Evolutionary conservation across 2,113 vertebrate genomes (phyloP), one percentile per base, ranked within the genome.

Genomic region (Ptychochromis oligacanthus): DNA sequence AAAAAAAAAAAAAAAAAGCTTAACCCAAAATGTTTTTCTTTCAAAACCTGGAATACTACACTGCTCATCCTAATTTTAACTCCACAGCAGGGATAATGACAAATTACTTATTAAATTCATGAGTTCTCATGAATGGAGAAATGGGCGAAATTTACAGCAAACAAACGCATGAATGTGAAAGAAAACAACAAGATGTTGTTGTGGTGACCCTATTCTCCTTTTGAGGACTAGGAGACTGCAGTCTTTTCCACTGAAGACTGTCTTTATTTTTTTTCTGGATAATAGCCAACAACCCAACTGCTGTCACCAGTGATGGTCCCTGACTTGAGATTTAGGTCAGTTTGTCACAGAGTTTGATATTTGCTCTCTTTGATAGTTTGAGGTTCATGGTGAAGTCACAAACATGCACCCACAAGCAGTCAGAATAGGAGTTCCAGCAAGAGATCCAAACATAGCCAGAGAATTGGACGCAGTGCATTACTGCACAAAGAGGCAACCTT

Each of bases 61-160:
- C 11, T 14, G 13, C 43, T 80, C 20, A 13, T 46, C 36, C 52
- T 54, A 28, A 62, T 72, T 84, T 77, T 55, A 64, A 57, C 61
- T 43, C 2, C 54, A 52, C 65, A 36, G 58, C 74, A 34, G 64
- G 38, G 36, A 72, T 34, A 20, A 34, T 82, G 57, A 83, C 22
- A 79, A 43, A 82, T 38, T 9, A 81, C 28, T n/a, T 20, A 20
- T 28, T 57, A 67, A 5, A 78, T 86, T 54, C 34, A 82, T 6
- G 17, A 26, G 9, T 28, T 60, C 31, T 54, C 46, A 61, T 83
- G n/a, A 75, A 76, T 24, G 26, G 46, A 72, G 64, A 70, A 70
- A 11, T 54, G n/a, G 11, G 18, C 26, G 31, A 46, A 67, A 67
- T 67, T 67, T 67, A 72, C 67, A 20, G 26, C 11, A 72, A 52